Conservation (phyloP, 2,113 vertebrate genomes). For the Polypterus senegalus region DNA sequence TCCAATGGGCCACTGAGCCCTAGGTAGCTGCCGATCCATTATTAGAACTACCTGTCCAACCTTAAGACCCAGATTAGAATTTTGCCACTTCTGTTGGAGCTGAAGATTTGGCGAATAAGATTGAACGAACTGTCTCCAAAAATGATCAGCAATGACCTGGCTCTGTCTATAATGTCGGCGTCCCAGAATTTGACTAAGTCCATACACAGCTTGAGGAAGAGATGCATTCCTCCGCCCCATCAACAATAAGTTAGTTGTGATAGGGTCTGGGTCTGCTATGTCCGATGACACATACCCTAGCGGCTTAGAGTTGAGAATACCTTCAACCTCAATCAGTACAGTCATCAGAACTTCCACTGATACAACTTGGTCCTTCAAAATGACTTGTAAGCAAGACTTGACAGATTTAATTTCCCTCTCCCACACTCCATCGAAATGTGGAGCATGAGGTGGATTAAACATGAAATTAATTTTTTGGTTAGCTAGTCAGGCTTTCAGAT, state of each 20-base stretch:
- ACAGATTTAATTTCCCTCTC: no score
- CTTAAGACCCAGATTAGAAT: neutral
- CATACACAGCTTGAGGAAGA: neutral
- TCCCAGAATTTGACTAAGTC: neutral
- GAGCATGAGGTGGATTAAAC: no score
- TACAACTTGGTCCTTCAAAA: no score
- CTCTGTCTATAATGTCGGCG: neutral
- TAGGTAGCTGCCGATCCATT: neutral
- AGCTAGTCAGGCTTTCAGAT: no score
- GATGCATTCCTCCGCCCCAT: neutral
- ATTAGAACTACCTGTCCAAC: neutral
- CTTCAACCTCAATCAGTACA: no score
- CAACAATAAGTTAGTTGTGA: neutral
- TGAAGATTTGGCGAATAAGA: constrained; percentile 4
- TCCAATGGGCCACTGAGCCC: no score
- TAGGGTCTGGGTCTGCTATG: neutral
- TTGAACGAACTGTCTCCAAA: constrained; percentile 3
- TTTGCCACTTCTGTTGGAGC: constrained; percentile 4
- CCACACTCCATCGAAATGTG: no score
- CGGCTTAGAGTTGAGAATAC: no score
- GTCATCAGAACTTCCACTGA: no score
- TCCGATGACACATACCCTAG: neutral
- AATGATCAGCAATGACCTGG: constrained; percentile 8
- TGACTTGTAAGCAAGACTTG: no score
- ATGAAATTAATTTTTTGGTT: no score